Conservation (phyloP, 1,140 invertebrate species). For the Hycleus cichorii region DNA sequence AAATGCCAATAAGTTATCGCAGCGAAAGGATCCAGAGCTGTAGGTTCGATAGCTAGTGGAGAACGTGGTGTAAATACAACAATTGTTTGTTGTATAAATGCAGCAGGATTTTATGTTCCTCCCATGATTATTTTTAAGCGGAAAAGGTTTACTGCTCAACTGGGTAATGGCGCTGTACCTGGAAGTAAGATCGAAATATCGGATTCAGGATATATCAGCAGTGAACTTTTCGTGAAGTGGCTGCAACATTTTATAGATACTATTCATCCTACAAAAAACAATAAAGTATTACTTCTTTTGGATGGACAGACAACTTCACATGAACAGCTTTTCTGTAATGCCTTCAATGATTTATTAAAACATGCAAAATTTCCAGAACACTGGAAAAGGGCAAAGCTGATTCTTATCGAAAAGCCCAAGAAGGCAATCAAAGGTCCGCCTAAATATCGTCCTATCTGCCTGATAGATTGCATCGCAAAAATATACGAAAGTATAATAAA, state of each 20-base stretch:
- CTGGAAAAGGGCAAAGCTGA: too few relatives aligned
- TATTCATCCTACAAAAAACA: slow-evolving; percentile 18
- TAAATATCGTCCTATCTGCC: too few relatives aligned
- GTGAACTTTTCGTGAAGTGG: slow-evolving; percentile 20
- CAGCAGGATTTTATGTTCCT: slow-evolving; percentile 27
- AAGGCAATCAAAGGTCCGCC: too few relatives aligned
- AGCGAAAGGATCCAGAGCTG: too few relatives aligned
- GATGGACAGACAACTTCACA: slow-evolving; percentile 34
- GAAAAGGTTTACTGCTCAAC: slow-evolving; percentile 3
- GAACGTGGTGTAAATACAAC: slow-evolving; percentile 43
- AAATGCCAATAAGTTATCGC: slow-evolving; percentile 2
- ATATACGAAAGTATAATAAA: too few relatives aligned
- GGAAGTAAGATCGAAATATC: slow-evolving; percentile 15
- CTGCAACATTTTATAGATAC: slow-evolving; percentile 23
- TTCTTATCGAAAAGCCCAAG: too few relatives aligned
- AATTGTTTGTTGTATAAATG: slow-evolving; percentile 32
- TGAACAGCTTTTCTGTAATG: too few relatives aligned
- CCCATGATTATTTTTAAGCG: slow-evolving; percentile 34
- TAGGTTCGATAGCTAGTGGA: slow-evolving; percentile 29
- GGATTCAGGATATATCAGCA: slow-evolving; percentile 29
- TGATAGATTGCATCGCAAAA: too few relatives aligned
- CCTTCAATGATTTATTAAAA: too few relatives aligned
- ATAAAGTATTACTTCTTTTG: slow-evolving; percentile 27
- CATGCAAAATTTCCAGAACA: too few relatives aligned
- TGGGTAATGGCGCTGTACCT: slow-evolving; percentile 15